Percentiles rank a stretch among this genome's conserved stretches.
These are phyloP conservation scores for Plagiodera versicolora DNA, from an alignment of 2,888 invertebrate genomes.

Conservation along the genomic window DNA sequence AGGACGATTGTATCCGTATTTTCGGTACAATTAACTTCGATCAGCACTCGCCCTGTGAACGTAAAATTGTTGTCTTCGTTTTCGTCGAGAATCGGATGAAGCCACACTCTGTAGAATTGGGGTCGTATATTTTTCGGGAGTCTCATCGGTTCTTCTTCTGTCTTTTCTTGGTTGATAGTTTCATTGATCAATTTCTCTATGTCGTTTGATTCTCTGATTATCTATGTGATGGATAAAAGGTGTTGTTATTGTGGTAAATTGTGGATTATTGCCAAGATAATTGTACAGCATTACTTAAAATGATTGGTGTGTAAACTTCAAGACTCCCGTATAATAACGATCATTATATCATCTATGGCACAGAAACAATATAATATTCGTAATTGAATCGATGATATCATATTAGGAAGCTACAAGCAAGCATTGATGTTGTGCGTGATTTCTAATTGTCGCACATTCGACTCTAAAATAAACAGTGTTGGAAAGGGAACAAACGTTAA, in stretches of 20 bases:
- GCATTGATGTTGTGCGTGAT: too few species aligned
- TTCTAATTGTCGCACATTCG: too few species aligned
- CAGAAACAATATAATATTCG: too few species aligned
- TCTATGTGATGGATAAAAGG: slow-evolving; percentile 34
- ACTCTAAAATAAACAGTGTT: neutral
- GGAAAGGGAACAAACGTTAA: neutral
- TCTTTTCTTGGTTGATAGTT: slow-evolving; percentile 43
- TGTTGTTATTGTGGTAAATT: neutral
- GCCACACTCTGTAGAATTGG: slow-evolving; percentile 45
- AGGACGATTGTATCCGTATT: slow-evolving; percentile 47
- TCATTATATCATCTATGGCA: too few species aligned
- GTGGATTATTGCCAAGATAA: neutral
- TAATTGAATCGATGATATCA: too few species aligned
- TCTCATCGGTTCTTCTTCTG: slow-evolving; percentile 44
- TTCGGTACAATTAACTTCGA: slow-evolving; percentile 44
- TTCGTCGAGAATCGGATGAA: slow-evolving; percentile 49
- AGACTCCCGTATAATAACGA: too few species aligned
- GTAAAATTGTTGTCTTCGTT: slow-evolving; percentile 44
- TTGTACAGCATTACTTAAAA: neutral
- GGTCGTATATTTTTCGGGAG: slow-evolving; percentile 44
- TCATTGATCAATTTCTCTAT: slow-evolving; percentile 49
- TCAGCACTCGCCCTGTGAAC: slow-evolving; percentile 47
- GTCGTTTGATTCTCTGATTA: slow-evolving; percentile 44
- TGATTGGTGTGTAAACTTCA: neutral
- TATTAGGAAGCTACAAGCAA: too few species aligned